Conservation (phyloP, 2,797 vertebrate genomes). For the Poeciliopsis presidionis region DNA sequence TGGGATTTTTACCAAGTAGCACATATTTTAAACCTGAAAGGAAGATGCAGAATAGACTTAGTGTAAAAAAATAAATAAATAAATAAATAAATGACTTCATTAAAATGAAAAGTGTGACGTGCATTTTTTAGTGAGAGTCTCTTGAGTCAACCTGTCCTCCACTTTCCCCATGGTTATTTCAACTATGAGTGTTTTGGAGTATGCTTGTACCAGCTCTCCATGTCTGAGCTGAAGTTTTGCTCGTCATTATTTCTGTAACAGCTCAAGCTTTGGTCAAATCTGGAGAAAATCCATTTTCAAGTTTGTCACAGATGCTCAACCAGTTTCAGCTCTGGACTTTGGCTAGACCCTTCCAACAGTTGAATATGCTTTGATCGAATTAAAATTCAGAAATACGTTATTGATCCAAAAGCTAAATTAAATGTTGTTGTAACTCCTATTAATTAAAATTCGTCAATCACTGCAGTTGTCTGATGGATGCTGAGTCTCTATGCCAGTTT, state of each 20-base stretch:
- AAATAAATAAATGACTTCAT: neutral
- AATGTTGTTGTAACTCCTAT: too few relatives aligned
- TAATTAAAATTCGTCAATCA: too few relatives aligned
- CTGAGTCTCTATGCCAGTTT: neutral
- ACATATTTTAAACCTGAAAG: neutral
- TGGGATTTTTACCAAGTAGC: neutral
- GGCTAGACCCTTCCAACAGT: neutral
- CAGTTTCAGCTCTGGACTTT: neutral
- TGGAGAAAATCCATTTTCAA: neutral
- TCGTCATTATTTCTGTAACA: neutral
- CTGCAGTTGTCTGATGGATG: neutral
- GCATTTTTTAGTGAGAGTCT: neutral
- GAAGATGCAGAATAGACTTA: neutral
- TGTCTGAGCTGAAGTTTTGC: neutral
- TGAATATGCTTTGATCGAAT: neutral
- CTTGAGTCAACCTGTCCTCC: neutral
- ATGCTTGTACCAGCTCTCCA: neutral
- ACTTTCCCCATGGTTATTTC: neutral
- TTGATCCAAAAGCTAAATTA: too few relatives aligned
- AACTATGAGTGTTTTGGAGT: neutral
- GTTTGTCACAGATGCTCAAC: neutral
- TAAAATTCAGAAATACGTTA: too few relatives aligned
- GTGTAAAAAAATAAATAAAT: too few relatives aligned
- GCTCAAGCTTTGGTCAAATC: neutral
- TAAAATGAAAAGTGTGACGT: neutral